Evolutionary conservation across 2,797 vertebrate species (phyloP).

Genomic region (Carapus acus): DNA sequence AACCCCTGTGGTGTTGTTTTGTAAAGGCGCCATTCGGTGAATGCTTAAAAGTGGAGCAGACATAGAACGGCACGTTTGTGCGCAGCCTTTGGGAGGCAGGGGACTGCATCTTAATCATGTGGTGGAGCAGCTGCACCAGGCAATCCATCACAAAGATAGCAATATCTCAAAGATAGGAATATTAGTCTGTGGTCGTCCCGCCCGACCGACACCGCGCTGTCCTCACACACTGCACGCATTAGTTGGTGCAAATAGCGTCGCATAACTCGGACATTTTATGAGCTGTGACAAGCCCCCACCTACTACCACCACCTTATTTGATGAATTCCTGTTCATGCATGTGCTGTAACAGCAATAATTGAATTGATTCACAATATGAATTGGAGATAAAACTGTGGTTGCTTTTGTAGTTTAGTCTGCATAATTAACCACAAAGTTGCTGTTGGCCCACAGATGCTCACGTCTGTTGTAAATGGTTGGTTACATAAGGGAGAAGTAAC

Average conservation of each 20-base stretch:
- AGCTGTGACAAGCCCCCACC: conserved; percentile 18
- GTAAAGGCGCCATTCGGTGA: conserved; percentile 22
- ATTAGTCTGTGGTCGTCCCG: conserved; percentile 42
- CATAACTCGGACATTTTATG: conserved; percentile 15
- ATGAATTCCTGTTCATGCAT: no score
- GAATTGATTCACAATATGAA: no score
- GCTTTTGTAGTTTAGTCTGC: no score
- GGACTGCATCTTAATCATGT: conserved; percentile 57
- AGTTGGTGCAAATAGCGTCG: conserved; percentile 10
- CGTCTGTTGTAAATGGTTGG: no score
- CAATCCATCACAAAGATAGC: conserved; percentile 74
- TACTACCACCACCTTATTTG: background rate
- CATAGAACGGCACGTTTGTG: conserved; percentile 46
- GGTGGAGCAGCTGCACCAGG: conserved; percentile 56
- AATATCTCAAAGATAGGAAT: conserved; percentile 73
- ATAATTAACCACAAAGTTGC: no score
- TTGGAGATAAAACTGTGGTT: no score
- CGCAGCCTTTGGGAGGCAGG: conserved; percentile 42
- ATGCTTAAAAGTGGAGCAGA: conserved; percentile 57
- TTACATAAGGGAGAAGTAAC: no score
- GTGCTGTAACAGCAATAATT: no score
- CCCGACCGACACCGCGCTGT: conserved; percentile 33
- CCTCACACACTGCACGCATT: conserved; percentile 28
- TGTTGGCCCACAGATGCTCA: no score
- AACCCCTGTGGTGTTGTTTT: conserved; percentile 23